These are phyloP conservation scores for Myotis brandtii DNA, from an alignment of 2,113 vertebrate genomes.

Conservation along the genomic window DNA sequence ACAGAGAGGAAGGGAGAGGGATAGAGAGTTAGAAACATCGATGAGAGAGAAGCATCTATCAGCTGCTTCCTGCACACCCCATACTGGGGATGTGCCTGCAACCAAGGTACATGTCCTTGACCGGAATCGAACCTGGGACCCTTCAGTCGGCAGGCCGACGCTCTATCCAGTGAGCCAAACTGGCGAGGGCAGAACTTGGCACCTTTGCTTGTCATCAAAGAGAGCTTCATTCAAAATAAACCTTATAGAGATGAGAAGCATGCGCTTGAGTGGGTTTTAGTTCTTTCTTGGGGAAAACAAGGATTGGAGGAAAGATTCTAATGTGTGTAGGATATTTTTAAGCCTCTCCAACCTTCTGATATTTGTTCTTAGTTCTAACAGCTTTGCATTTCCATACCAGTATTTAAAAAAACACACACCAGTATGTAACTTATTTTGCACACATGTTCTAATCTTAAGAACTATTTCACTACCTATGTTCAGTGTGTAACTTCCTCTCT, in stretches of 20 bases:
- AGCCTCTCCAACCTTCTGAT: neutral
- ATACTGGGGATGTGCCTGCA: too few species aligned
- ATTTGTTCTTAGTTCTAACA: constrained; percentile 12
- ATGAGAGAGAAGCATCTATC: too few species aligned
- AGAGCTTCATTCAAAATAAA: neutral
- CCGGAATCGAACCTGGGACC: too few species aligned
- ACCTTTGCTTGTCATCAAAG: neutral
- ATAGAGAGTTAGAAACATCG: too few species aligned
- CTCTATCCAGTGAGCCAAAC: too few species aligned
- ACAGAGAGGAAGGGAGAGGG: too few species aligned
- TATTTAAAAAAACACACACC: neutral
- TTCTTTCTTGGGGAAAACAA: neutral
- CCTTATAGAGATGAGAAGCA: neutral
- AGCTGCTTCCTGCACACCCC: too few species aligned
- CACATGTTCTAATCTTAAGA: neutral
- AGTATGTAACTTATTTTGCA: constrained; percentile 9
- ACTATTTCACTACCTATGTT: neutral
- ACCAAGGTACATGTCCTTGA: too few species aligned
- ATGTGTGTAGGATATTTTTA: neutral
- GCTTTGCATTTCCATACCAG: constrained; percentile 31
- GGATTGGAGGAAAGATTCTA: neutral
- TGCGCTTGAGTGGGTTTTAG: neutral
- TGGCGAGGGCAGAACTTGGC: neutral
- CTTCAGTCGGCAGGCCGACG: too few species aligned
- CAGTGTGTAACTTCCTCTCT: neutral